Conservation (phyloP, 2,113 vertebrate species). For the Elachura formosa region DNA sequence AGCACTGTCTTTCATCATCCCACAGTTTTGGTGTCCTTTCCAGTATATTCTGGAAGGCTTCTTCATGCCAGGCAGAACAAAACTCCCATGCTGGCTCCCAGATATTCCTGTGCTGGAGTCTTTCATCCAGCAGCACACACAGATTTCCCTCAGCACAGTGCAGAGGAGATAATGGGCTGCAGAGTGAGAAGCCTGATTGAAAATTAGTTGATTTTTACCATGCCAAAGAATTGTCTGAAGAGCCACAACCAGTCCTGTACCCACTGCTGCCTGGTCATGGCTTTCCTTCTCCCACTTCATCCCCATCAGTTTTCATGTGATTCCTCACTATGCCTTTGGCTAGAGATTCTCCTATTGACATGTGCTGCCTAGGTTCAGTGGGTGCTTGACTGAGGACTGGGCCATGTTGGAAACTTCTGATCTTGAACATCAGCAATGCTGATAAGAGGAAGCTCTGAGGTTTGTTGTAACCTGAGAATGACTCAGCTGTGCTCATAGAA, state of each 20-base stretch:
- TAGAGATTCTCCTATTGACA: neutral
- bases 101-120: neutral
- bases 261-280: neutral
- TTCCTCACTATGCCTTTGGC: neutral
- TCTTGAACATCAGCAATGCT: neutral
- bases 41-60: neutral
- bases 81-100: neutral
- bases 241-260: neutral
- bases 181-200: neutral
- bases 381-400: neutral
- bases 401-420: neutral
- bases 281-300: neutral
- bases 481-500: neutral
- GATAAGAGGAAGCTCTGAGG: neutral
- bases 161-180: neutral
- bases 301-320: neutral
- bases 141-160: neutral
- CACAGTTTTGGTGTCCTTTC: neutral
- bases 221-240: neutral
- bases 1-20: neutral
- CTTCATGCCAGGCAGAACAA: neutral
- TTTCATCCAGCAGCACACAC: neutral
- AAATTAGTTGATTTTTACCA: neutral
- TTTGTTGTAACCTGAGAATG: neutral
- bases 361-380: neutral